A percentile compares a stretch with the other conserved stretches of the same genome.
Conservation (phyloP, 2,113 vertebrate species). For the Nibea albiflora region DNA sequence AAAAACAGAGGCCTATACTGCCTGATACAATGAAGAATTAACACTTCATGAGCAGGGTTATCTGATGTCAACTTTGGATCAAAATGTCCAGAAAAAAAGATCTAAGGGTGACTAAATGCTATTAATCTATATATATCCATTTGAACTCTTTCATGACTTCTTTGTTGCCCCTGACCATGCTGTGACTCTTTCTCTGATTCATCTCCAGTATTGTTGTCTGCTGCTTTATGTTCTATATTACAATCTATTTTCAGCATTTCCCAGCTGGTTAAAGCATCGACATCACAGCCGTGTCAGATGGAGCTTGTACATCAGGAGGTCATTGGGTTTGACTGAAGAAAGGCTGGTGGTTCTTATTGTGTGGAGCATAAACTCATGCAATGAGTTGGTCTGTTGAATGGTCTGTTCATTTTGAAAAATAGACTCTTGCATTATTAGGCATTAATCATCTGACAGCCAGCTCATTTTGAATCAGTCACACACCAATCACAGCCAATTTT, state of each 20-base stretch:
- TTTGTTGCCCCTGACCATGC: neutral
- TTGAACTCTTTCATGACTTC: neutral
- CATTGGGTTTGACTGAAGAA: too few species aligned
- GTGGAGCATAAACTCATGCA: neutral
- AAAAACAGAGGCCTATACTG: too few species aligned
- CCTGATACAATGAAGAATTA: too few species aligned
- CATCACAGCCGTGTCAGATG: neutral
- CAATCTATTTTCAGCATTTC: neutral
- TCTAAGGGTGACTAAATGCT: neutral
- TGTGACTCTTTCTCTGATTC: neutral
- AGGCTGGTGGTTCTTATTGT: too few species aligned
- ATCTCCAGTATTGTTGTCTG: neutral
- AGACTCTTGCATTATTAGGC: too few species aligned
- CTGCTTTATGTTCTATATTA: neutral
- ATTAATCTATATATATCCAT: neutral
- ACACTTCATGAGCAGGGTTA: neutral
- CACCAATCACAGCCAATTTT: too few species aligned
- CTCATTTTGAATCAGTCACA: too few species aligned
- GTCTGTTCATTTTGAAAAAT: too few species aligned
- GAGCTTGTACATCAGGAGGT: neutral
- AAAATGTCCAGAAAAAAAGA: neutral
- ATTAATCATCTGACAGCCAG: too few species aligned
- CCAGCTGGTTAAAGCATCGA: slow-evolving; percentile 11
- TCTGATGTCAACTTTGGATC: neutral
- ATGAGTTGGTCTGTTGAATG: neutral